Evolutionary conservation across 2,797 vertebrate genomes (phyloP).

Genomic region (Pseudomugil tenellus): DNA sequence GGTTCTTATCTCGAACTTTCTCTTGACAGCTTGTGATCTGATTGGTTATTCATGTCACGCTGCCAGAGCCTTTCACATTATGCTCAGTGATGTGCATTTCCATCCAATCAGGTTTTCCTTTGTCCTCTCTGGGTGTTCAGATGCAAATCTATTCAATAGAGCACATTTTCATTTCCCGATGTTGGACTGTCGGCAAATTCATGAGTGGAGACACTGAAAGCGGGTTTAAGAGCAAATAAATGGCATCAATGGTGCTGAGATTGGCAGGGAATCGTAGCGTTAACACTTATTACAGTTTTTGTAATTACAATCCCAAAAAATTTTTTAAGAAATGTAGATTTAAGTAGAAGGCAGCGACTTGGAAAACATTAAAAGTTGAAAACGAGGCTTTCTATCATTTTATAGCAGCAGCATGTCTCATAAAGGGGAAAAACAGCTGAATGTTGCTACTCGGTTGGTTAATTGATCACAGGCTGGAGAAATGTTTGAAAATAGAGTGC

Average conservation of each 20-base stretch:
- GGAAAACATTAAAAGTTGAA: background rate
- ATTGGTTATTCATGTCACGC: conserved; percentile 81
- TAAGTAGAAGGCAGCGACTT: background rate
- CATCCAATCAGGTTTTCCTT: conserved; percentile 80
- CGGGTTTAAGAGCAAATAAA: conserved; percentile 60
- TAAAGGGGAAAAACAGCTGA: background rate
- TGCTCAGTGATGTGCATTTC: conserved; percentile 76
- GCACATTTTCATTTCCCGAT: conserved; percentile 79
- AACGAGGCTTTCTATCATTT: background rate
- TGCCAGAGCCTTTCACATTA: conserved; percentile 72
- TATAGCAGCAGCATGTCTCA: background rate
- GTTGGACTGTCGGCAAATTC: conserved; percentile 62
- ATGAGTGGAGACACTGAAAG: conserved; percentile 54
- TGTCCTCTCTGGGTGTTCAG: conserved; percentile 77
- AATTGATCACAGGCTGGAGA: background rate
- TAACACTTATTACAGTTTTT: conserved; percentile 23
- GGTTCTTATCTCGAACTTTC: conserved; percentile 69
- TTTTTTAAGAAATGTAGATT: background rate
- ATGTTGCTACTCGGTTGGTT: background rate
- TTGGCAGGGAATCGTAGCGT: conserved; percentile 13
- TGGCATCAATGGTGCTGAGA: conserved; percentile 42
- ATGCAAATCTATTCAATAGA: conserved; percentile 81
- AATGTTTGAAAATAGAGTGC: background rate
- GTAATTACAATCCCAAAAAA: background rate
- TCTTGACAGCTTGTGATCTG: conserved; percentile 67